A percentile compares a stretch with the other conserved stretches of the same genome.
phyloP scores from a whole-genome alignment of 2,888 invertebrate species.

The Lasius platythorax region DNA sequence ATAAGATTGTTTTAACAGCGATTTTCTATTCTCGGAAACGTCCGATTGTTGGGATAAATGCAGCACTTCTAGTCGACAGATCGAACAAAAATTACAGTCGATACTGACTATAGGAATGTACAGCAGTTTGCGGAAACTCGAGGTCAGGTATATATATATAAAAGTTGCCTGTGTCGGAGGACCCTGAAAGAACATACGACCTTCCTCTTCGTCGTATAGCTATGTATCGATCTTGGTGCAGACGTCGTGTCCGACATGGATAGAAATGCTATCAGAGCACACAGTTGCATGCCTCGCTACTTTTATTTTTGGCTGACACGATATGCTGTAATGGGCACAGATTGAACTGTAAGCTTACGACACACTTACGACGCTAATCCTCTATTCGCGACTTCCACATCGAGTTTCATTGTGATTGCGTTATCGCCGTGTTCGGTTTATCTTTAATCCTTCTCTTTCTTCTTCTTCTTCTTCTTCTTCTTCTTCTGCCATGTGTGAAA shows the following conservation, averaged over 20 bases:
- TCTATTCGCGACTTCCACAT: conserved; percentile 15
- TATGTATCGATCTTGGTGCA: conserved; percentile 51
- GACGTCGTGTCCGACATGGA: conserved; percentile 37
- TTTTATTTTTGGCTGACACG: conserved; percentile 44
- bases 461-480: too few relatives aligned
- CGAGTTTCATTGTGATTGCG: conserved; percentile 17
- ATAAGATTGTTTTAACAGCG: neutral
- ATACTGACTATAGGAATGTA: conserved; percentile 11
- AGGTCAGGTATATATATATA: conserved; percentile 41
- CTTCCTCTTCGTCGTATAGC: conserved; percentile 33
- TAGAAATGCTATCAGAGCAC: conserved; percentile 33
- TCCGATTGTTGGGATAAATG: neutral
- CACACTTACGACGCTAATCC: conserved; percentile 26
- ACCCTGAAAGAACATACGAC: conserved; percentile 47
- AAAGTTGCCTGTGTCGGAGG: conserved; percentile 10
- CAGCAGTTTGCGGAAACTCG: conserved; percentile 14
- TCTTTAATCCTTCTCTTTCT: conserved; percentile 17
- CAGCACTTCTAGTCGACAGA: neutral
- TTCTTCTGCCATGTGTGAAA: too few relatives aligned
- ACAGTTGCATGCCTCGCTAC: conserved; percentile 16
- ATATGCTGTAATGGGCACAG: conserved; percentile 23
- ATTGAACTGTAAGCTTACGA: conserved; percentile 14
- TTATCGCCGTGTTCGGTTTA: conserved; percentile 13
- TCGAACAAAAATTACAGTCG: conserved; percentile 30
- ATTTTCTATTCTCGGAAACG: conserved; percentile 1